Conservation (phyloP, 92 coral and sea anemone genomes). For the Palythoa caribaeorum region DNA sequence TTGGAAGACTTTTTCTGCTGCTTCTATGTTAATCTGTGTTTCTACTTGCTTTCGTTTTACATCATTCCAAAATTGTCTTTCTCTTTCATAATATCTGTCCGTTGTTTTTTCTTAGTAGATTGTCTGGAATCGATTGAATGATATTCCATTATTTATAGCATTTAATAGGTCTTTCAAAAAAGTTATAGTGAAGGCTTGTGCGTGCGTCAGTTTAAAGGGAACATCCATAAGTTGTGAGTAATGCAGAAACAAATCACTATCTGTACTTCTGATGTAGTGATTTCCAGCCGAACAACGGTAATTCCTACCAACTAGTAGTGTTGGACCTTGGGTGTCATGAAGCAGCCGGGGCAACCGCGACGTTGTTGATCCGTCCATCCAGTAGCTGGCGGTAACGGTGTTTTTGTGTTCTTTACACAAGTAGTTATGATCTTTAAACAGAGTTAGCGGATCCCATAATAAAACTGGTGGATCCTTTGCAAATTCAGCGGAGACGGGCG, state of each 20-base stretch:
- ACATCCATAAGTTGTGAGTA: constrained; percentile 13
- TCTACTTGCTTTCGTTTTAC: too few relatives aligned
- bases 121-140: constrained; percentile 13
- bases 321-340: constrained; percentile 34
- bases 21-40: too few relatives aligned
- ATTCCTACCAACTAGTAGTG: constrained; percentile 34
- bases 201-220: constrained; percentile 19
- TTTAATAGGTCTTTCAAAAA: neutral
- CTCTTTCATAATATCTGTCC: neutral
- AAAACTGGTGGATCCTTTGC: neutral
- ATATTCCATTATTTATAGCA: constrained; percentile 15
- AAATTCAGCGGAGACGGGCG: neutral
- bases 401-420: neutral
- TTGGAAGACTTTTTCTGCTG: too few relatives aligned
- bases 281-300: constrained; percentile 43
- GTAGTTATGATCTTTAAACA: too few relatives aligned
- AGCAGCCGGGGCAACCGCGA: constrained; percentile 31
- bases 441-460: too few relatives aligned
- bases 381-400: neutral
- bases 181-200: constrained; percentile 18
- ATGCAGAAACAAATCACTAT: constrained; percentile 36
- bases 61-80: too few relatives aligned
- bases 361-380: neutral
- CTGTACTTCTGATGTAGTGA: constrained; percentile 41
- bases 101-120: neutral